A percentile compares a stretch with the other conserved stretches of the same genome.
Evolutionary conservation across 2,797 vertebrate species (phyloP).

Genomic region (Poliocrania exsul): DNA sequence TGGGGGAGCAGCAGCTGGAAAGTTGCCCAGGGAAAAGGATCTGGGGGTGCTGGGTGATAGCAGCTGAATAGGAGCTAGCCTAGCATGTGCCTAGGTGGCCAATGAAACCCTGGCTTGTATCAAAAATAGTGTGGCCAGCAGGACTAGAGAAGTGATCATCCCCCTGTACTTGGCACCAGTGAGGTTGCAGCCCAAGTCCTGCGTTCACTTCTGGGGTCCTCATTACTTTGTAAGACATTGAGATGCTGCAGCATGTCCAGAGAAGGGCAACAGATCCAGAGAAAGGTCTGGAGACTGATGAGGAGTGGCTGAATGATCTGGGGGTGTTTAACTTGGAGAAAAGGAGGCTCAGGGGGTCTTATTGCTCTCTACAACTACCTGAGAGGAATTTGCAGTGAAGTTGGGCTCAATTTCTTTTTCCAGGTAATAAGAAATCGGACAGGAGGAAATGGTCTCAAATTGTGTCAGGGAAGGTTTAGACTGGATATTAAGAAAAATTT

Average conservation of each 20-base stretch:
- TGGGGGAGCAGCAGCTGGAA: neutral
- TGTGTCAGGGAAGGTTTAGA: neutral
- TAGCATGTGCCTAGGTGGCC: neutral
- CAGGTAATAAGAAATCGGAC: neutral
- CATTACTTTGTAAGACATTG: neutral
- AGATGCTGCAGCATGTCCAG: neutral
- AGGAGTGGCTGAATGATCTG: neutral
- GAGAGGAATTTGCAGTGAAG: no score
- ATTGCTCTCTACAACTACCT: neutral
- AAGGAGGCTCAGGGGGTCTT: neutral
- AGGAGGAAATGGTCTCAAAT: neutral
- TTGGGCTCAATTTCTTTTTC: neutral
- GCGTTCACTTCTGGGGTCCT: neutral
- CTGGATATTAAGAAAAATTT: neutral
- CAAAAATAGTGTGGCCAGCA: neutral
- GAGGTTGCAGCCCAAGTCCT: neutral
- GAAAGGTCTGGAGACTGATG: no score
- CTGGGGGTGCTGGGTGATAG: neutral
- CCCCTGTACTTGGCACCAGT: neutral
- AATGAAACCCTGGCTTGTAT: neutral
- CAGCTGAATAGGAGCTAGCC: neutral
- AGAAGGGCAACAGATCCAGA: neutral
- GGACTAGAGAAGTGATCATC: neutral
- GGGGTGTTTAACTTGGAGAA: neutral
- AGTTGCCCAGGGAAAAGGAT: neutral